phyloP scores from a whole-genome alignment of 1,140 invertebrate genomes.

The Megathymus violae region DNA sequence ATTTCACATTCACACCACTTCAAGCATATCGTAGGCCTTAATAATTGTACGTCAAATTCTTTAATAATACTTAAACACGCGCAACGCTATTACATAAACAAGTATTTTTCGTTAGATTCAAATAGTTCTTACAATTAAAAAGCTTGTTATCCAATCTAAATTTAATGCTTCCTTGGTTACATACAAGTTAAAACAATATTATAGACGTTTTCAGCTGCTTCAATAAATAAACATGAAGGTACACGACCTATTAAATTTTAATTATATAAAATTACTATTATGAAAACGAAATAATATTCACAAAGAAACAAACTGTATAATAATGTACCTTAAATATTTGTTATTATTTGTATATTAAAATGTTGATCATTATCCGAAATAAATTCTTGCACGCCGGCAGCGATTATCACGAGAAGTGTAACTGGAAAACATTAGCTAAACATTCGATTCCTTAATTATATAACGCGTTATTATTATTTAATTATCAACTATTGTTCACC shows the following conservation, averaged over 20 bases:
- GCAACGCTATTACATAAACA: constrained; percentile 6
- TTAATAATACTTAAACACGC: constrained; percentile 16
- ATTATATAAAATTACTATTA: neutral
- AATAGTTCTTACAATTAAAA: neutral
- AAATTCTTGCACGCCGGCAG: constrained; percentile 36
- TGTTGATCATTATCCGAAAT: constrained; percentile 47
- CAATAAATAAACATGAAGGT: constrained; percentile 20
- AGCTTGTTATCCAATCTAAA: neutral
- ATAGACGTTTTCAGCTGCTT: constrained; percentile 1
- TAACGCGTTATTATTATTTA: constrained; percentile 14
- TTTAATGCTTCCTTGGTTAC: neutral
- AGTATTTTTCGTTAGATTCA: constrained; percentile 3
- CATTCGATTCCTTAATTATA: constrained; percentile 8
- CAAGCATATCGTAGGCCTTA: constrained; percentile 30
- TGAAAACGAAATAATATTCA: constrained; percentile 55
- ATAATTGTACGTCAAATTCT: constrained; percentile 29
- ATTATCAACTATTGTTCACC: constrained; percentile 16
- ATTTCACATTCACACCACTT: constrained; percentile 25
- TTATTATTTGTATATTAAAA: constrained; percentile 46
- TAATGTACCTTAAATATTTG: constrained; percentile 50
- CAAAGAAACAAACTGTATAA: constrained; percentile 59
- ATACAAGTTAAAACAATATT: neutral
- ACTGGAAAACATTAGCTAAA: neutral
- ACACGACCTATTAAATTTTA: constrained; percentile 41
- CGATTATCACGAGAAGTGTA: constrained; percentile 5